A percentile compares a stretch with the other conserved stretches of the same genome.
Conservation (phyloP, 2,113 vertebrate species). For the Willisornis vidua region DNA sequence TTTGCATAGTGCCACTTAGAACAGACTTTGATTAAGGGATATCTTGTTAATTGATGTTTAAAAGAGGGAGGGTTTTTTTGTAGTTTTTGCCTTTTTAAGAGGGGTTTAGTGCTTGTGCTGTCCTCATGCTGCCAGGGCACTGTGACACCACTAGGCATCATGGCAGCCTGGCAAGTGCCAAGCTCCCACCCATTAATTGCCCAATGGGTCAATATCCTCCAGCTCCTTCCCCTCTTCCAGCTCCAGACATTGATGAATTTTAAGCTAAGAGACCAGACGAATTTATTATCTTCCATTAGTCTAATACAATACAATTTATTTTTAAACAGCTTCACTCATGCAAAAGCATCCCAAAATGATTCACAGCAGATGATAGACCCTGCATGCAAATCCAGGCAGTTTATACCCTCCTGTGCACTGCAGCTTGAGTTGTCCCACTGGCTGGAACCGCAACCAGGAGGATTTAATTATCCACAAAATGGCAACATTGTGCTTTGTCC, state of each 20-base stretch:
- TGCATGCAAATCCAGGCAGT: neutral
- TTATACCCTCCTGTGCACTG: neutral
- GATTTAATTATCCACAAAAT: neutral
- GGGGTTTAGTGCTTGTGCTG: neutral
- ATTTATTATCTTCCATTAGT: conserved; percentile 67
- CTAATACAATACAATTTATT: conserved; percentile 62
- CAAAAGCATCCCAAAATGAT: conserved; percentile 45
- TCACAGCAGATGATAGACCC: conserved; percentile 17
- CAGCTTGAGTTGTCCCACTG: fast-evolving
- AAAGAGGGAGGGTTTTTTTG: neutral
- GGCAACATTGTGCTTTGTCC: neutral
- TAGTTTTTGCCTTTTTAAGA: neutral
- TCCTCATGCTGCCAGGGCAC: neutral
- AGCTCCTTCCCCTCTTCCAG: neutral
- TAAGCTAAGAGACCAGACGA: conserved; percentile 37
- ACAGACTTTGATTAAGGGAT: neutral
- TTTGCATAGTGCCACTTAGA: neutral
- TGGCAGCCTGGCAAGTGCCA: neutral
- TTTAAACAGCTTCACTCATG: conserved; percentile 44
- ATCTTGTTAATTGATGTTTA: neutral
- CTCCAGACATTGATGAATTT: conserved; percentile 46
- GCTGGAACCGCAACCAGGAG: neutral
- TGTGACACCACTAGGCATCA: neutral
- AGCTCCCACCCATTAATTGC: neutral
- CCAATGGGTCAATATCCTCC: neutral